These are phyloP conservation scores for Caretta caretta DNA, from an alignment of 2,113 vertebrate species.

Conservation along the genomic window DNA sequence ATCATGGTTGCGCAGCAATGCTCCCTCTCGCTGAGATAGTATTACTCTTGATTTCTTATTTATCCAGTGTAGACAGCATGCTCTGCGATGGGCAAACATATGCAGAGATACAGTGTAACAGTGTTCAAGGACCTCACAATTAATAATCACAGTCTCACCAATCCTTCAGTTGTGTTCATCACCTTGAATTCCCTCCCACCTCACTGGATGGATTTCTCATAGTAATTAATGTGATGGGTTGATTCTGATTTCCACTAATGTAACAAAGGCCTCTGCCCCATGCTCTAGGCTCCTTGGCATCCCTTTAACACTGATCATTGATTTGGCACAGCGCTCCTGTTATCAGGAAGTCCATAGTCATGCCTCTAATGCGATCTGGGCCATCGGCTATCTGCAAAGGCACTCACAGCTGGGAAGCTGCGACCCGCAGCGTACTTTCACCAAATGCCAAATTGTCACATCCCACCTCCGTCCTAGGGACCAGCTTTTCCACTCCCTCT, in stretches of 20 bases:
- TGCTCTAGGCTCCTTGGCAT: fast-evolving
- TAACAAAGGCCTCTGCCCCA: not conserved
- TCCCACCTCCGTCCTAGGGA: fast-evolving
- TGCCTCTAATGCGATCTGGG: not conserved
- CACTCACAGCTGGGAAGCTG: not conserved
- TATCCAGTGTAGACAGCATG: not conserved
- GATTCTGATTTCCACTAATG: constrained; percentile 30
- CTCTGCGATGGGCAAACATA: not conserved
- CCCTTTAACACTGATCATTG: not conserved
- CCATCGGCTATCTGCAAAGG: not conserved
- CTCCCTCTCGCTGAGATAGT: not conserved
- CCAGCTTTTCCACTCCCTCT: not conserved
- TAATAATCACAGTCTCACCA: not conserved
- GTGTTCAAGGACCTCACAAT: not conserved
- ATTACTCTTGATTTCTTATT: not conserved
- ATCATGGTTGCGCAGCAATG: not conserved
- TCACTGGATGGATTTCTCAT: not conserved
- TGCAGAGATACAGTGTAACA: not conserved
- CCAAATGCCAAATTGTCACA: constrained; percentile 16
- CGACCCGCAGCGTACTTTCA: fast-evolving
- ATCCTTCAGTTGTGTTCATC: not conserved
- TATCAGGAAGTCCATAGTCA: not conserved
- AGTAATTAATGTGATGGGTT: constrained; percentile 43
- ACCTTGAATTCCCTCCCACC: not conserved
- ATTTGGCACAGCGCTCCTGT: not conserved